These are phyloP conservation scores for Eupithecia pulchellata DNA, from an alignment of 2,888 invertebrate species.

Conservation along the genomic window DNA sequence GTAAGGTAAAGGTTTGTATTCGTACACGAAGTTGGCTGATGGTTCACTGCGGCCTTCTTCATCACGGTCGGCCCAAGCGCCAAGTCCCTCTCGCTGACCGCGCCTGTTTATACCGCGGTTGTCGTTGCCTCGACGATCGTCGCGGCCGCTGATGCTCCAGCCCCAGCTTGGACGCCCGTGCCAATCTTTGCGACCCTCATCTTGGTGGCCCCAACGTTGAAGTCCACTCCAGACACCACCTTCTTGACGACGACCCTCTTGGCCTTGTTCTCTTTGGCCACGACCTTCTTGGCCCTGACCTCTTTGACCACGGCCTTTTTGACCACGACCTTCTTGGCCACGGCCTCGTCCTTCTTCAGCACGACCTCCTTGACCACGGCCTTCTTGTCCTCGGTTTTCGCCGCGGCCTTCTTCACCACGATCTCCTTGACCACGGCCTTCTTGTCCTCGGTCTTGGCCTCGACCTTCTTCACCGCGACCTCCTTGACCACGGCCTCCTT, in stretches of 20 bases:
- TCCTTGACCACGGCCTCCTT: not conserved
- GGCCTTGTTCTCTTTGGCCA: not conserved
- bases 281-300: not conserved
- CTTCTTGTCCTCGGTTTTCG: conserved; percentile 4
- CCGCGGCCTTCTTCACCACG: conserved; percentile 1
- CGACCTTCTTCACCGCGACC: not conserved
- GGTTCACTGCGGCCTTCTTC: conserved; percentile 21
- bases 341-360: not conserved
- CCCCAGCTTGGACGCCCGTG: conserved; percentile 29
- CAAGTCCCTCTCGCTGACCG: conserved; percentile 12
- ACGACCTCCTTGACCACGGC: conserved; percentile 1
- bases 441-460: not conserved
- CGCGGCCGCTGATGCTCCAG: conserved; percentile 24
- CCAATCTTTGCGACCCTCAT: not conserved
- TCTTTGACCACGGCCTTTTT: not conserved
- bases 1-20: conserved; percentile 34
- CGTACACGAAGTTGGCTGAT: conserved; percentile 18
- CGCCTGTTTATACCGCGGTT: conserved; percentile 21
- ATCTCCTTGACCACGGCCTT: conserved; percentile 2
- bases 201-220: conserved; percentile 23
- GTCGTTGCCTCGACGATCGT: conserved; percentile 17
- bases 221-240: conserved; percentile 28
- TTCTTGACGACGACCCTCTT: conserved; percentile 7
- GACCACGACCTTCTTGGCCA: not conserved
- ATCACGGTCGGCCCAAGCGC: conserved; percentile 16